phyloP scores from a whole-genome alignment of 2,888 invertebrate species.

The Caenorhabditis imperialis region DNA sequence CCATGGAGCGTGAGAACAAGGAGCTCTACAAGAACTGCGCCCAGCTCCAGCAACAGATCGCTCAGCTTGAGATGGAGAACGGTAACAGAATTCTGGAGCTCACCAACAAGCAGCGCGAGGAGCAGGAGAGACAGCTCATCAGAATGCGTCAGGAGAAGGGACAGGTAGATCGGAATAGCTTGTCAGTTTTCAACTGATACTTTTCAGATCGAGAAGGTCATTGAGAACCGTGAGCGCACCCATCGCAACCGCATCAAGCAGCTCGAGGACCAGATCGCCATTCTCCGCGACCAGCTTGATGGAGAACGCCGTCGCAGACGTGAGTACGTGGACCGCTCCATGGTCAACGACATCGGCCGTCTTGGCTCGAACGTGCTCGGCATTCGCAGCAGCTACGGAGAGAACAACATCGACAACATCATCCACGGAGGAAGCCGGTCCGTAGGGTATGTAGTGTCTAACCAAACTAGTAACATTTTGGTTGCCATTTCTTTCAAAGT shows the following conservation, averaged over 20 bases:
- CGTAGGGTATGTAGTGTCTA: conserved; percentile 37
- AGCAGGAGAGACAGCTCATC: conserved; percentile 74
- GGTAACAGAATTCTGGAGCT: conserved; percentile 76
- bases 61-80: conserved; percentile 78
- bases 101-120: conserved; percentile 77
- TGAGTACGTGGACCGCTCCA: conserved; percentile 71
- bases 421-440: conserved; percentile 60
- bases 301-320: conserved; percentile 72
- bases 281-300: conserved; percentile 76
- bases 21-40: conserved; percentile 78
- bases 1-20: conserved; percentile 77
- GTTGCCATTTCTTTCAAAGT: conserved; percentile 8
- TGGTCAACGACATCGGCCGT: conserved; percentile 74
- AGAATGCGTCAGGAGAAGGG: conserved; percentile 76
- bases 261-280: conserved; percentile 74
- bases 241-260: conserved; percentile 75
- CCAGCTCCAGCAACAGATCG: conserved; percentile 77
- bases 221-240: conserved; percentile 76
- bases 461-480: conserved; percentile 20
- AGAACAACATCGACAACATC: conserved; percentile 66
- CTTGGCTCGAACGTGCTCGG: conserved; percentile 69
- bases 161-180: conserved; percentile 56
- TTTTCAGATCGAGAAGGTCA: conserved; percentile 75
- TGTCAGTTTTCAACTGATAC: not conserved
- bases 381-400: conserved; percentile 63